Base-by-base conservation (phyloP, 2,113 vertebrate species). In the Sylvietta virens region DNA sequence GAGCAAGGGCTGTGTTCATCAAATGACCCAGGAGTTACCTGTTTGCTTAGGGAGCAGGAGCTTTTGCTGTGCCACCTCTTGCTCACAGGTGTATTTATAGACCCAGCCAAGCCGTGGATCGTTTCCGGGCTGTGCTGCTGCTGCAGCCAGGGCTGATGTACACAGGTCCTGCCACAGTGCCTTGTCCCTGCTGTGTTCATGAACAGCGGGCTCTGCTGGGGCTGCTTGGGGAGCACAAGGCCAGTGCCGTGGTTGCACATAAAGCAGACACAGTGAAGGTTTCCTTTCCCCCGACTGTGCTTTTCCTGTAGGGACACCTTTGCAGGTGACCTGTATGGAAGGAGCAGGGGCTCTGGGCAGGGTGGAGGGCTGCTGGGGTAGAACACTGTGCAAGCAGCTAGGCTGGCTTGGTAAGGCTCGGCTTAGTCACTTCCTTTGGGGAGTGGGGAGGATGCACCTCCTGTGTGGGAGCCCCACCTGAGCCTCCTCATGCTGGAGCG, bases 341-440 rank as follows among this genome's bases (percentile, higher is more conserved):
- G 72, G 48, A 35, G 53, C 23, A 66, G 67, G 17, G 47, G 80
- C 35, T 11, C 6, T 1, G 53, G 77, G 51, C 28, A 53, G 56
- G 19, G 54, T 7, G 2, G 39, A 61, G 45, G 66, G 81, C 28
- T 24, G 67, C 44, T 9, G 44, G 40, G 64, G 33, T 8, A 28
- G 19, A 18, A 31, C 47, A 11, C 6, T 1, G 39, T 4, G n/a
- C 14, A 3, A 39, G 87, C 72, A 13, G 53, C 80, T 7, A 8
- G 77, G 69, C 89, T 39, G 50, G 88, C 66, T 94, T 3, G 3
- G 64, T 69, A 51, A 44, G 73, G 48, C 3, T 1, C n/a, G 14
- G 73, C 77, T 97, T 62, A 95, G 81, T 96, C 96, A 96, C 74
- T 95, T 96, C 96, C 94, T 90, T 8, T n/a, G 79, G 74, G 19